These are phyloP conservation scores for Drosophila suboccidentalis DNA, from an alignment of 2,888 invertebrate genomes.

Conservation along the genomic window DNA sequence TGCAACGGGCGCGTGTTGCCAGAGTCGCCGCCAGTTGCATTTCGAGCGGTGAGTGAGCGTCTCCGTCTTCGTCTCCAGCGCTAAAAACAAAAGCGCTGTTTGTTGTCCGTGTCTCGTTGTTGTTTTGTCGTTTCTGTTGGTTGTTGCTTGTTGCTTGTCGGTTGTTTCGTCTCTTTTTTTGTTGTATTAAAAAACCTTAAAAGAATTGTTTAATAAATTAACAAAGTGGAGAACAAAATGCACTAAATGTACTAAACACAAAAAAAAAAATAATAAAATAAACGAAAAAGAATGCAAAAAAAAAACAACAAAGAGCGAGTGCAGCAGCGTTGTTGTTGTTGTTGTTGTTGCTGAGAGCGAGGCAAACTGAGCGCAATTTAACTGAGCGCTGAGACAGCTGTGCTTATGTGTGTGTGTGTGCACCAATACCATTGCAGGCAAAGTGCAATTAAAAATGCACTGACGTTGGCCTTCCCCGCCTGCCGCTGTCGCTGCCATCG, in stretches of 20 bases:
- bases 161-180: constrained; percentile 39
- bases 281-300: constrained; percentile 31
- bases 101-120: constrained; percentile 32
- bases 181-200: constrained; percentile 54
- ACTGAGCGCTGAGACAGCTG: constrained; percentile 43
- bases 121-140: constrained; percentile 19
- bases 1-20: constrained; percentile 80
- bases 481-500: constrained; percentile 14
- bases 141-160: constrained; percentile 35
- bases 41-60: constrained; percentile 81
- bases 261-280: constrained; percentile 31
- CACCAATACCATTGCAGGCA: constrained; percentile 39
- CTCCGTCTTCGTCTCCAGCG: constrained; percentile 69
- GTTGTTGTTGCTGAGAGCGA: constrained; percentile 34
- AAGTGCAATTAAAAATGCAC: constrained; percentile 79
- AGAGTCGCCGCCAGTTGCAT: constrained; percentile 77
- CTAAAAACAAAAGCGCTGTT: constrained; percentile 60
- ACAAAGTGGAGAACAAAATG: constrained; percentile 77
- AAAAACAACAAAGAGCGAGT: constrained; percentile 52
- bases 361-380: constrained; percentile 50
- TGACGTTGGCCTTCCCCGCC: constrained; percentile 58
- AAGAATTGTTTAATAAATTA: constrained; percentile 62
- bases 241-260: constrained; percentile 49
- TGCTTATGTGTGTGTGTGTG: constrained; percentile 20
- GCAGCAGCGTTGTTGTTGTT: constrained; percentile 30